Conservation (phyloP, 2,888 invertebrate genomes). For the Synanthedon formicaeformis region DNA sequence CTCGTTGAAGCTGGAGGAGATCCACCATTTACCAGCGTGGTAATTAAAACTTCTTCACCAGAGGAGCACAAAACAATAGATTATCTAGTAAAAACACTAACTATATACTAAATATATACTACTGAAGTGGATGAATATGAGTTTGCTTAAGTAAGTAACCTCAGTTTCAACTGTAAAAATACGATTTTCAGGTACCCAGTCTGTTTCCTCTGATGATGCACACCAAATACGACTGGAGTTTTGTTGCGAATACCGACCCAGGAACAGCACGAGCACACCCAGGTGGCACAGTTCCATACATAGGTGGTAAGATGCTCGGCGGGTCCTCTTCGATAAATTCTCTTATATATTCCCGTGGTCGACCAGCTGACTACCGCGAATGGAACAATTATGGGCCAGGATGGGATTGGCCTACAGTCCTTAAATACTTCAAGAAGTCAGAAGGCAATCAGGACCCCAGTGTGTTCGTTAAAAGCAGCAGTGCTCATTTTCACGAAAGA, state of each 20-base stretch:
- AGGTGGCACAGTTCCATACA: background rate
- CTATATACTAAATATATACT: too few species aligned
- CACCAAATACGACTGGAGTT: conserved; percentile 6
- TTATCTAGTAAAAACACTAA: too few species aligned
- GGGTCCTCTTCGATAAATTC: background rate
- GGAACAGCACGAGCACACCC: background rate
- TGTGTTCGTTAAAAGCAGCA: conserved; percentile 19
- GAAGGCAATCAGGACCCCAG: conserved; percentile 29
- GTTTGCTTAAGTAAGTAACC: too few species aligned
- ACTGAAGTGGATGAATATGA: too few species aligned
- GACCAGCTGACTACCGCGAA: background rate
- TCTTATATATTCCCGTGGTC: background rate
- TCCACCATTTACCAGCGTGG: conserved; percentile 34
- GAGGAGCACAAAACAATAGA: too few species aligned
- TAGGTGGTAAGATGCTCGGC: background rate
- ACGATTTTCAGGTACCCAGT: conserved; percentile 3
- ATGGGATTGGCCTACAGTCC: conserved; percentile 2
- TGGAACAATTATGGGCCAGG: background rate
- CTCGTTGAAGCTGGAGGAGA: conserved; percentile 36
- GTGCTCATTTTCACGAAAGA: conserved; percentile 26
- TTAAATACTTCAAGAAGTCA: conserved; percentile 6
- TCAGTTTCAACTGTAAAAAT: too few species aligned
- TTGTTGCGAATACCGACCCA: conserved; percentile 1
- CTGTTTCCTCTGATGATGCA: conserved; percentile 3
- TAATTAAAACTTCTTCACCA: conserved; percentile 7